Evolutionary conservation across 2,113 vertebrate genomes (phyloP).

Genomic region (Ammodytes marinus): DNA sequence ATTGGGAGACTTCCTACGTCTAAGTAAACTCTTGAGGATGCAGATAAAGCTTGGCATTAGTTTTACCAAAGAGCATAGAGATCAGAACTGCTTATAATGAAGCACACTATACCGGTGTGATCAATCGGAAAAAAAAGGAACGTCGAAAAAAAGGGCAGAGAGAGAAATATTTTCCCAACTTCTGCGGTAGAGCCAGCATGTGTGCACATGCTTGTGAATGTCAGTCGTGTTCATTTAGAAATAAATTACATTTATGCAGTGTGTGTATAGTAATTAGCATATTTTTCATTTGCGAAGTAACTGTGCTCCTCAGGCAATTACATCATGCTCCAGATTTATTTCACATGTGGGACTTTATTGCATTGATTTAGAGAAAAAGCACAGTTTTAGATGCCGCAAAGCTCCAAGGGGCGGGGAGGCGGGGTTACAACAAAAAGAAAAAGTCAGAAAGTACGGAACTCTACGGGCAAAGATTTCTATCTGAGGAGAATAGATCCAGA

Average conservation of each 20-base stretch:
- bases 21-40: not conserved
- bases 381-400: conserved; percentile 9
- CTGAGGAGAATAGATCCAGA: not conserved
- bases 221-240: conserved; percentile 47
- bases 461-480: conserved; percentile 9
- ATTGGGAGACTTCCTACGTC: not conserved
- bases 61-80: conserved; percentile 28
- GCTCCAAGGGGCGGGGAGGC: not conserved
- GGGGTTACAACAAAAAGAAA: conserved; percentile 14
- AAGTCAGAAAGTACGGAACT: not conserved
- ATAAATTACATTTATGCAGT: conserved; percentile 41
- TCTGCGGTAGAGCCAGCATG: not conserved
- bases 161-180: not conserved
- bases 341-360: conserved; percentile 40
- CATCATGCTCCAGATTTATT: conserved; percentile 45
- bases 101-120: not conserved
- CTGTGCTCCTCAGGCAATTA: conserved; percentile 46
- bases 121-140: not conserved
- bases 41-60: conserved; percentile 6
- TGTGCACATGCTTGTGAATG: not conserved
- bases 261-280: conserved; percentile 55
- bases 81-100: not conserved
- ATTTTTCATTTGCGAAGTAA: conserved; percentile 66
- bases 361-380: conserved; percentile 31
- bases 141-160: not conserved